phyloP scores from a whole-genome alignment of 2,113 vertebrate species.

The Petrocephalus microphthalmus region DNA sequence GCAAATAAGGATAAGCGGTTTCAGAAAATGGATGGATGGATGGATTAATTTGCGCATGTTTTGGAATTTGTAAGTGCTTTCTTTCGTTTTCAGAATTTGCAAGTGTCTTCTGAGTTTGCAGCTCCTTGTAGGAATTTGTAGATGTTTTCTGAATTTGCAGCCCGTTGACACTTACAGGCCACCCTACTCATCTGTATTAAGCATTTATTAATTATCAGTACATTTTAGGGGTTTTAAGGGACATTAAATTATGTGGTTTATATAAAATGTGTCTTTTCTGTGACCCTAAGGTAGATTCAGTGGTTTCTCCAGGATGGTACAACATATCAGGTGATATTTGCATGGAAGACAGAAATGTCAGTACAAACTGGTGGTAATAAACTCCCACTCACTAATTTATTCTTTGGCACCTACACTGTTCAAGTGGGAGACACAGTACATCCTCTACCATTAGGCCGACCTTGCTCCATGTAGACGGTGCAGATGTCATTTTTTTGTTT shows the following conservation, averaged over 20 bases:
- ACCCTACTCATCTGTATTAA: not conserved
- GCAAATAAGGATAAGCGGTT: too few species aligned
- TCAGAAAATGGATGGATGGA: too few species aligned
- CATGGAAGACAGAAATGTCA: not conserved
- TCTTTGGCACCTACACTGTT: not conserved
- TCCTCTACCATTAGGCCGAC: slow-evolving; percentile 9
- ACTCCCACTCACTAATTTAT: not conserved
- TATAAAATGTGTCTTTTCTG: not conserved
- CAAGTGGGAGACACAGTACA: not conserved
- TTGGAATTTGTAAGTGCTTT: too few species aligned
- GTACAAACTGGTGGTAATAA: not conserved
- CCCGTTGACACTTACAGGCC: too few species aligned
- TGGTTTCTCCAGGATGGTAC: not conserved
- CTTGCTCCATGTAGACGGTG: not conserved
- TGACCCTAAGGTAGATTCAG: not conserved
- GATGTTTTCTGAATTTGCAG: too few species aligned
- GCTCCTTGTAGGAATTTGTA: too few species aligned
- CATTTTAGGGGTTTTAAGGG: not conserved
- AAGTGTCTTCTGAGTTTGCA: too few species aligned
- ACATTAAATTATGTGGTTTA: not conserved
- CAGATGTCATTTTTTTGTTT: slow-evolving; percentile 17
- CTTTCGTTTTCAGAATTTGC: too few species aligned
- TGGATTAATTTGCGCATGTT: too few species aligned
- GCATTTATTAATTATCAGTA: not conserved
- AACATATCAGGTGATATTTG: not conserved